These are phyloP conservation scores for Leptestheria dahalacensis DNA, from an alignment of 1,140 invertebrate species.

Conservation along the genomic window DNA sequence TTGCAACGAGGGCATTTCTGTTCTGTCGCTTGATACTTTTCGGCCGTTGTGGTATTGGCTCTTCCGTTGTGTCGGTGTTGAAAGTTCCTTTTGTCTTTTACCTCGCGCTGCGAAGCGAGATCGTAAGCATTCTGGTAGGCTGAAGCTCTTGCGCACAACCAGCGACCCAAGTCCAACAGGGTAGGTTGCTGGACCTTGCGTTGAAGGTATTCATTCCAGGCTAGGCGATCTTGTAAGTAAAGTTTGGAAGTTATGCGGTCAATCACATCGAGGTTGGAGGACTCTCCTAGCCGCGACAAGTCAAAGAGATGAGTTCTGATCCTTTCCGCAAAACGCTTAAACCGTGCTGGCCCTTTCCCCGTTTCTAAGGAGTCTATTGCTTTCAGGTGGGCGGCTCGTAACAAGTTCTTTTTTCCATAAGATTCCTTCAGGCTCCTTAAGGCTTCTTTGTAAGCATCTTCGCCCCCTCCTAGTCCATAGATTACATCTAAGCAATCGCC, in stretches of 20 bases:
- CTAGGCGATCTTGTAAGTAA: neutral
- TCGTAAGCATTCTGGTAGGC: constrained; percentile 2
- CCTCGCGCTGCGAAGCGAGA: neutral
- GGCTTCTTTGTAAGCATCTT: constrained; percentile 4
- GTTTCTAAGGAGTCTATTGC: neutral
- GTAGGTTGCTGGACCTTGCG: neutral
- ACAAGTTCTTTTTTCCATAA: neutral
- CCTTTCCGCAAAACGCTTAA: constrained; percentile 9
- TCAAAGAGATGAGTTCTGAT: neutral
- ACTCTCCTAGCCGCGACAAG: neutral
- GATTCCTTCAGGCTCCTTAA: constrained; percentile 3
- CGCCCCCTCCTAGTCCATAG: constrained; percentile 9
- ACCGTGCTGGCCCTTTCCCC: neutral
- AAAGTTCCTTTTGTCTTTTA: neutral
- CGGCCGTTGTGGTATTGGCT: neutral
- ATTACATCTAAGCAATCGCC: constrained; percentile 8
- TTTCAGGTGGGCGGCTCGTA: constrained; percentile 1
- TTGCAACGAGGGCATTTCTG: neutral
- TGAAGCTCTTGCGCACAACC: neutral
- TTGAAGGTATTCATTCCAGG: neutral
- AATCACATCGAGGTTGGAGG: neutral
- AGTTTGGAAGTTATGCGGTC: neutral
- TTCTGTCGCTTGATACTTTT: neutral
- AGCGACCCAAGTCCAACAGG: neutral
- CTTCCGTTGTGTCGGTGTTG: neutral